These are phyloP conservation scores for Hypercompe scribonia DNA, from an alignment of 2,888 invertebrate species.

Conservation along the genomic window DNA sequence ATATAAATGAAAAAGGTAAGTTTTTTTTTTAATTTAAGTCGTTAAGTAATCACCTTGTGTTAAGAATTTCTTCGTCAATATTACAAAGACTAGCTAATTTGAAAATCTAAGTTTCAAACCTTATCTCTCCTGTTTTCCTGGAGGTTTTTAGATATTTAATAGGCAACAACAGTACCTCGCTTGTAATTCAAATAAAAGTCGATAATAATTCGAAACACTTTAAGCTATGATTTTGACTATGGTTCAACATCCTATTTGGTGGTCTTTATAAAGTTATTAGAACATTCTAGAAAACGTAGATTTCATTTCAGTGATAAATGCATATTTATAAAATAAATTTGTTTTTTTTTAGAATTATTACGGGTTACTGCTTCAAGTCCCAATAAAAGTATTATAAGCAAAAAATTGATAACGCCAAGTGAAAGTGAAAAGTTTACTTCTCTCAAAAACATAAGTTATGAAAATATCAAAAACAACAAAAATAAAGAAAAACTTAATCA, in stretches of 20 bases:
- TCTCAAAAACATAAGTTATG: constrained; percentile 57
- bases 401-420: constrained; percentile 58
- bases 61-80: background rate
- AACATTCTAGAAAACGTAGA: background rate
- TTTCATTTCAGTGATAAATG: background rate
- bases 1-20: constrained; percentile 60
- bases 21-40: background rate
- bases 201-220: background rate
- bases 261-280: background rate
- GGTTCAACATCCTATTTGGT: background rate
- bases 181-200: background rate
- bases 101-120: too few relatives aligned
- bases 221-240: background rate
- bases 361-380: constrained; percentile 48
- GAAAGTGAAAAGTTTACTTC: constrained; percentile 60
- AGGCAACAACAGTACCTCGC: background rate
- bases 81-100: background rate
- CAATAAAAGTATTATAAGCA: constrained; percentile 64
- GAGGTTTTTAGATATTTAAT: background rate
- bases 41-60: background rate
- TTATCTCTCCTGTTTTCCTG: background rate
- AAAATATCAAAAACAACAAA: constrained; percentile 51
- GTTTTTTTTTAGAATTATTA: constrained; percentile 57
- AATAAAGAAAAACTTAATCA: constrained; percentile 47
- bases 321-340: background rate